Conservation (phyloP, 2,113 vertebrate genomes). For the Neofelis nebulosa region DNA sequence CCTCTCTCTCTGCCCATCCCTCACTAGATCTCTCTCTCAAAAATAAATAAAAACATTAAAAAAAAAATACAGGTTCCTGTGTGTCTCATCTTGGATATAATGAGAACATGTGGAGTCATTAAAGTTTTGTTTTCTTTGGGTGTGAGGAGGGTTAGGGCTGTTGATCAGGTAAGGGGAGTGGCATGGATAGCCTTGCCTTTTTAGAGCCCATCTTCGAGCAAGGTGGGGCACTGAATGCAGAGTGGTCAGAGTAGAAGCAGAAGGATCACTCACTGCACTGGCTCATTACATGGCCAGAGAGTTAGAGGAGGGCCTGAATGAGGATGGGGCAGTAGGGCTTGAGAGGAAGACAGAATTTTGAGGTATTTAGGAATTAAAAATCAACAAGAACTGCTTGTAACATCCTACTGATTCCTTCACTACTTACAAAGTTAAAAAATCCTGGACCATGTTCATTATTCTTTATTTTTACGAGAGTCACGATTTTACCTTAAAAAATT, state of each 20-base stretch:
- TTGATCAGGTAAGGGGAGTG: background rate
- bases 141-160: accelerated
- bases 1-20: no score
- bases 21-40: no score
- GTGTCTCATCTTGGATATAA: background rate
- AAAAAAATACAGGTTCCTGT: background rate
- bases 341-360: background rate
- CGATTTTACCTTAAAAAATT: background rate
- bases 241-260: background rate
- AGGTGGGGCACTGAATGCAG: background rate
- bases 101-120: background rate
- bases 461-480: background rate
- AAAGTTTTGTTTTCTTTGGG: background rate
- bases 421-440: conserved; percentile 8
- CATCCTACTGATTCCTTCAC: background rate
- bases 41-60: no score
- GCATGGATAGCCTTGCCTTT: background rate
- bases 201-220: background rate
- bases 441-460: background rate
- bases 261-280: background rate
- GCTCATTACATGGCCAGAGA: background rate
- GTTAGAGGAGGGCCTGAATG: background rate
- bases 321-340: background rate
- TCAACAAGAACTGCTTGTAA: background rate
- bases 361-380: background rate